A percentile compares a stretch with the other conserved stretches of the same genome.
These are phyloP conservation scores for Lepidochrysops patricia DNA, from an alignment of 2,888 invertebrate species.

Conservation along the genomic window DNA sequence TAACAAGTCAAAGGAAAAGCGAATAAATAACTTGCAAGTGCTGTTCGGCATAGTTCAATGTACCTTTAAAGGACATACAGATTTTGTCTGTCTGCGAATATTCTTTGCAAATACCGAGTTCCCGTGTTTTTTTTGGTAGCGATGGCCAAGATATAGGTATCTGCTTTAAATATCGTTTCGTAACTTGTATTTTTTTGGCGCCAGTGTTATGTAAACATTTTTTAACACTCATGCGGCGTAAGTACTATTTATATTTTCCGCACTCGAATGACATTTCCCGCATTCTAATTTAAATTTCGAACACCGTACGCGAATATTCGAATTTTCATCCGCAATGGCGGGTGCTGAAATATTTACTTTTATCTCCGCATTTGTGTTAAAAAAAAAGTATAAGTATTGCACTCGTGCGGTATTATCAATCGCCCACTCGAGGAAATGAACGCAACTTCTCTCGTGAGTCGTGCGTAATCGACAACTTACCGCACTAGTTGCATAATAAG, in stretches of 20 bases:
- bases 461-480: too few relatives aligned
- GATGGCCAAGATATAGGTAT: neutral
- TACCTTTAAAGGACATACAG: slow-evolving; percentile 1
- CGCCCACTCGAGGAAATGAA: too few relatives aligned
- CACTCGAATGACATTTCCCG: too few relatives aligned
- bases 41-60: neutral
- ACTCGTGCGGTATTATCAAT: too few relatives aligned
- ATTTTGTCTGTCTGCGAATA: slow-evolving; percentile 5
- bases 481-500: neutral
- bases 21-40: neutral
- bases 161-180: neutral
- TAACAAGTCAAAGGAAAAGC: neutral
- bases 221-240: neutral
- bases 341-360: too few relatives aligned
- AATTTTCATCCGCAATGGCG: too few relatives aligned
- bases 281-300: too few relatives aligned
- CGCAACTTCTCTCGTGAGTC: too few relatives aligned
- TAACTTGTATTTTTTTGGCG: neutral
- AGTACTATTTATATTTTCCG: too few relatives aligned
- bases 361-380: too few relatives aligned
- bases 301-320: too few relatives aligned
- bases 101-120: neutral
- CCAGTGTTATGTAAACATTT: neutral
- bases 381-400: too few relatives aligned
- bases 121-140: neutral